A percentile compares a stretch with the other conserved stretches of the same genome.
Conservation (phyloP, 2,797 vertebrate genomes). For the Lacerta bilineata region DNA sequence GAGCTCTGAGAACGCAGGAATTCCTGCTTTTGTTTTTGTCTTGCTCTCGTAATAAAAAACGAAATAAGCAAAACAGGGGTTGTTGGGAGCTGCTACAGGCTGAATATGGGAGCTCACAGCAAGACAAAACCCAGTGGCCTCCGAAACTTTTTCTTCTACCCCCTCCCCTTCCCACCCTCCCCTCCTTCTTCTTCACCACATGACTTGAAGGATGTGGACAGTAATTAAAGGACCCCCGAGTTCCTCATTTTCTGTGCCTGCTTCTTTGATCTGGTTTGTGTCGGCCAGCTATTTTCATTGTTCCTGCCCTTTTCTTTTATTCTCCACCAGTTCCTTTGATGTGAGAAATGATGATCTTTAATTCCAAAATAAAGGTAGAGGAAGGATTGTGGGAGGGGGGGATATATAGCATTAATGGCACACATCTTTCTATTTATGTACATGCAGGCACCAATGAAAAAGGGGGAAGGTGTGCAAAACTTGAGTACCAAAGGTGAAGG, state of each 20-base stretch:
- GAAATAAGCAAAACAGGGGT: slow-evolving; percentile 76
- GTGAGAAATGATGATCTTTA: slow-evolving; percentile 90
- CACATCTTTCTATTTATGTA: slow-evolving; percentile 78
- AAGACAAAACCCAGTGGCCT: slow-evolving; percentile 87
- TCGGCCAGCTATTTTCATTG: slow-evolving; percentile 87
- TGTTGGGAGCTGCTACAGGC: slow-evolving; percentile 84
- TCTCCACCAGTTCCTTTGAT: slow-evolving; percentile 87
- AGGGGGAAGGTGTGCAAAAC: slow-evolving; percentile 57
- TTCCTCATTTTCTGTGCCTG: slow-evolving; percentile 88
- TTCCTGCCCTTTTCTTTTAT: slow-evolving; percentile 85
- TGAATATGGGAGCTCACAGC: slow-evolving; percentile 81
- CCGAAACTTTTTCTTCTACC: slow-evolving; percentile 83
- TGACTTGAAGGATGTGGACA: slow-evolving; percentile 90
- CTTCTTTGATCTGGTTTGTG: slow-evolving; percentile 94
- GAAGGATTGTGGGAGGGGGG: not conserved
- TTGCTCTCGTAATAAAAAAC: slow-evolving; percentile 74
- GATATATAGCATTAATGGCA: slow-evolving; percentile 77
- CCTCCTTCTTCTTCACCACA: slow-evolving; percentile 82
- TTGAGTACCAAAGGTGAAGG: slow-evolving; percentile 76
- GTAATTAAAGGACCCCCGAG: slow-evolving; percentile 96
- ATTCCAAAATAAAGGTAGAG: slow-evolving; percentile 87
- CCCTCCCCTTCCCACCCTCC: not conserved
- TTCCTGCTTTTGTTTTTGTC: slow-evolving; percentile 72
- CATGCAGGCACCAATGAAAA: too few species aligned
- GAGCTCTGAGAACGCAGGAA: slow-evolving; percentile 79